Conservation (phyloP, 1,140 invertebrate species). For the Conus ventricosus region DNA sequence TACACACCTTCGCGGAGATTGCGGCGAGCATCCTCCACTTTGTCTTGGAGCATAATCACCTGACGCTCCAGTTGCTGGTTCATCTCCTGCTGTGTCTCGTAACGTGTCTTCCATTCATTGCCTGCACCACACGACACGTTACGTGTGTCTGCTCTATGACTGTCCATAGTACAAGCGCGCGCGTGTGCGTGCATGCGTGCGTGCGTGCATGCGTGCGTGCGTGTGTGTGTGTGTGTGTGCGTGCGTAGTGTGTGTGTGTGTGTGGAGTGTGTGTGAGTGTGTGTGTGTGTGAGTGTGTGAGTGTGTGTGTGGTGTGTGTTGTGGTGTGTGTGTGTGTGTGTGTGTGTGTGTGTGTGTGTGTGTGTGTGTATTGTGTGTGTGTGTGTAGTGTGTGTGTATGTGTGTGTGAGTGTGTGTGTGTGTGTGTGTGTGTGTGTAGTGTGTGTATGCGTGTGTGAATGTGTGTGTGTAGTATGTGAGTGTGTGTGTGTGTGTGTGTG, state of each 20-base stretch:
- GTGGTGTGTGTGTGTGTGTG: not conserved
- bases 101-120: constrained; percentile 75
- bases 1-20: constrained; percentile 65
- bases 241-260: not conserved
- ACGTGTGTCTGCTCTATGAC: not conserved
- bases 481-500: not conserved
- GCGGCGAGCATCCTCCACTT: constrained; percentile 64
- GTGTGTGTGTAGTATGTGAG: not conserved
- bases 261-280: not conserved
- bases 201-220: not conserved
- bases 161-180: not conserved
- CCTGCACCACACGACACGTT: constrained; percentile 50
- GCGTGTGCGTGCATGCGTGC: not conserved
- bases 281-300: not conserved
- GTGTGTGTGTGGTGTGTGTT: not conserved
- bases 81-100: constrained; percentile 72
- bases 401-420: not conserved
- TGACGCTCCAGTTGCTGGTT: constrained; percentile 72
- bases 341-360: not conserved
- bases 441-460: not conserved
- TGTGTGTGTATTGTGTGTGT: not conserved
- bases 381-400: not conserved
- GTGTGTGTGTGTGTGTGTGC: not conserved
- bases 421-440: not conserved
- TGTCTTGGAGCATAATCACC: constrained; percentile 63